Evolutionary conservation across 37 sponge, comb jelly and placozoan genomes (phyloP).

Genomic region (Halichondria panicea): DNA sequence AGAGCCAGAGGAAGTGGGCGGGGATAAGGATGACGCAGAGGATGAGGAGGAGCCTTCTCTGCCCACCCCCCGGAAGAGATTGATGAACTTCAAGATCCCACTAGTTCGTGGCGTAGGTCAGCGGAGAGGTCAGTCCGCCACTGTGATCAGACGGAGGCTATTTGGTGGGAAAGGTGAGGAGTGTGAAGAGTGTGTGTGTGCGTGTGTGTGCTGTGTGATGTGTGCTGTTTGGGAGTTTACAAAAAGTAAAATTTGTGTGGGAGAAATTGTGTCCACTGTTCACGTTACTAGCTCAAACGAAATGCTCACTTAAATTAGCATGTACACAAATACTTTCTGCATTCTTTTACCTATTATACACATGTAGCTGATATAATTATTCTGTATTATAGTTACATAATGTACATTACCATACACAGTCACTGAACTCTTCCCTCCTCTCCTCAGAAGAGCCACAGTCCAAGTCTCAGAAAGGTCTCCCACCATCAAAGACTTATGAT

Average conservation of each 20-base stretch:
- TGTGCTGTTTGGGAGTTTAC: neutral
- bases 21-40: conserved; percentile 4
- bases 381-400: too few relatives aligned
- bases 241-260: too few relatives aligned
- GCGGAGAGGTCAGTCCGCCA: conserved; percentile 20
- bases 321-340: too few relatives aligned
- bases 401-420: too few relatives aligned
- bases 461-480: too few relatives aligned
- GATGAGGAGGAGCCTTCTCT: conserved; percentile 22
- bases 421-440: too few relatives aligned
- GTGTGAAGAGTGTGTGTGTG: neutral
- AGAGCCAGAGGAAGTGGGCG: conserved; percentile 7
- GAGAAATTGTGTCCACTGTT: too few relatives aligned
- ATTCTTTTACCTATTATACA: too few relatives aligned
- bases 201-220: neutral
- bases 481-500: too few relatives aligned
- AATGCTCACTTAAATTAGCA: too few relatives aligned
- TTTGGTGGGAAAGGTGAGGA: conserved; percentile 37
- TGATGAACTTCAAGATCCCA: conserved; percentile 83
- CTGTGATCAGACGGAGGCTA: conserved; percentile 27
- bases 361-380: too few relatives aligned
- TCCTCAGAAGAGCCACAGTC: neutral
- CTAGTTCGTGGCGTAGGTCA: conserved; percentile 35
- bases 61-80: conserved; percentile 55
- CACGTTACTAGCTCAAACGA: too few relatives aligned